Base-by-base conservation (phyloP, 2,888 invertebrate species). In the Ophion ellenae region DNA sequence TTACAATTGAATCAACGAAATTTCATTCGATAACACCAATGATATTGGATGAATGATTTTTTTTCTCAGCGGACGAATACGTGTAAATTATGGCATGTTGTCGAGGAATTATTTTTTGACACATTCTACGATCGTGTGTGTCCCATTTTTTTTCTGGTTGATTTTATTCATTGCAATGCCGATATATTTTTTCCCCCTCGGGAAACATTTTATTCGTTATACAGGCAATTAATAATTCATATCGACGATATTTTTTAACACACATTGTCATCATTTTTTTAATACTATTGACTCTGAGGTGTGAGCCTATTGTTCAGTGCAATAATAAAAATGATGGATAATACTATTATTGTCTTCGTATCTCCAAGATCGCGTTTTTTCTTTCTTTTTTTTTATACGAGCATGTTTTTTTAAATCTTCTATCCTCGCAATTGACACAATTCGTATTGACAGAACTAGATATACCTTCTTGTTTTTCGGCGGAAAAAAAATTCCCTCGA, bases 271-370 rank as follows among this genome's bases (percentile, higher is more conserved):
- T 28, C n/a, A n/a, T 20, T 28, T 70, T 59, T 53, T 70, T 59
- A 24, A 24, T 24, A 36, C 74, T 53, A 2, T 17, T 4, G 14
- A 53, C 53, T 53, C 14, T 2, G 53, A 14, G 14, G 53, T 53
- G 11, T 14, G 53, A 53, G 53, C 1, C 53, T 53, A 53, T 53
- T 5, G 40, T 40, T 17, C 14, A 5, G 53, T 17, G 2, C 53
- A 5, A 53, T 53, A 17, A 17, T 53, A 53, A 53, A 53, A 53
- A 53, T 53, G 53, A 14, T 45, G 64, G 28, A 14, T 83, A 79
- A 76, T 71, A 70, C 77, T 81, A 74, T 83, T 86, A 86, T 86
- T 86, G 86, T 86, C 86, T 81, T 86, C 53, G 14, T 80, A n/a
- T 74, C 53, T 28, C 47, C 47, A 61, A n/a, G 47, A 74, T 53